Evolutionary conservation across 2,797 vertebrate species (phyloP).

Genomic region (Linurgus olivaceus): DNA sequence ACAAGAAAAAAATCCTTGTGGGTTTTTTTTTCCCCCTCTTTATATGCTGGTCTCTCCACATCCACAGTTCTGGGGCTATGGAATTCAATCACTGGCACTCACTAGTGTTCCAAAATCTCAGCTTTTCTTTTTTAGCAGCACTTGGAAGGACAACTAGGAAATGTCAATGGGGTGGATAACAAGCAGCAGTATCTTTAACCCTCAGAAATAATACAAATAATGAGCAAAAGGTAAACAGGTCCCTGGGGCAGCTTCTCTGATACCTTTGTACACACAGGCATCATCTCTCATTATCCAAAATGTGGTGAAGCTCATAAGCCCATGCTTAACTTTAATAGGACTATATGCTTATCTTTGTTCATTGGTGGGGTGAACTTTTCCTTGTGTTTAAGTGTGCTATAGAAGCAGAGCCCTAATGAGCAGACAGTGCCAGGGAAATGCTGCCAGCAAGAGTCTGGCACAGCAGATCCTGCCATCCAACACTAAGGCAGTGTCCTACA

Average conservation of each 20-base stretch:
- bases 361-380: neutral
- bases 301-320: neutral
- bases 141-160: conserved; percentile 9
- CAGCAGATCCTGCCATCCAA: neutral
- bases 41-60: neutral
- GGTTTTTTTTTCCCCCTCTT: neutral
- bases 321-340: neutral
- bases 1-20: neutral
- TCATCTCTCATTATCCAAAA: neutral
- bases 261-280: neutral
- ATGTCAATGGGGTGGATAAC: neutral
- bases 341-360: neutral
- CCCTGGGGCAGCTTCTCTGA: neutral
- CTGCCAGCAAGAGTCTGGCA: conserved; percentile 40
- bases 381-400: neutral
- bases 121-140: neutral
- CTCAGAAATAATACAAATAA: conserved; percentile 1
- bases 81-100: conserved; percentile 17
- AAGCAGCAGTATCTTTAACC: neutral
- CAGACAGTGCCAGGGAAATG: conserved; percentile 41
- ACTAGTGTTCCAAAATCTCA: neutral
- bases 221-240: neutral
- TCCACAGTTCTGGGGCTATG: neutral
- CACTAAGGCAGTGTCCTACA: neutral
- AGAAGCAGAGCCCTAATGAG: conserved; percentile 56